A percentile compares a stretch with the other conserved stretches of the same genome.
Conservation (phyloP, 2,797 vertebrate genomes). For the Pangasius larnaudii region DNA sequence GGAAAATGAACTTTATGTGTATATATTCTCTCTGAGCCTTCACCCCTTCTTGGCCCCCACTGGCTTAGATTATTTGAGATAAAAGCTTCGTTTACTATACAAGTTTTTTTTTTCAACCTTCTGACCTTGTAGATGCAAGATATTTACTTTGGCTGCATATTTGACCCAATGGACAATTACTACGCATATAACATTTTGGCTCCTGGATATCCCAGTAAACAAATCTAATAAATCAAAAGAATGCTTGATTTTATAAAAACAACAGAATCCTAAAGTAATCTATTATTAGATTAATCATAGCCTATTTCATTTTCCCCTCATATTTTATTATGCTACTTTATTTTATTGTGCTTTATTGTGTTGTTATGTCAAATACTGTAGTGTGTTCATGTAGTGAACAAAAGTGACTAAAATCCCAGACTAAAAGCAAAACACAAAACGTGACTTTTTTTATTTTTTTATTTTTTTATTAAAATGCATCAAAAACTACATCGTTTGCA, state of each 20-base stretch:
- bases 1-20: neutral
- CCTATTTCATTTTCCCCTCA: neutral
- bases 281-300: no score
- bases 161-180: neutral
- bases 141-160: neutral
- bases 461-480: constrained; percentile 84
- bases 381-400: neutral
- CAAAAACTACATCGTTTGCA: constrained; percentile 80
- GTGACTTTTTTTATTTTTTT: constrained; percentile 16
- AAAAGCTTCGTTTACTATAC: neutral
- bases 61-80: neutral
- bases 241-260: neutral
- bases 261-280: neutral
- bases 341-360: neutral
- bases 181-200: neutral
- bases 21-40: neutral
- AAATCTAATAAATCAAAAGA: neutral
- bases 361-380: neutral
- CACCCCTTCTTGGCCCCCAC: neutral
- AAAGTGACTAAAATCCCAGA: constrained; percentile 19
- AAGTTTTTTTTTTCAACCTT: neutral
- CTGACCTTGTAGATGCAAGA: neutral
- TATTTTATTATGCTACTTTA: neutral
- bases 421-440: constrained; percentile 36
- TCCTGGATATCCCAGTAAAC: constrained; percentile 6